phyloP scores from a whole-genome alignment of 2,113 vertebrate species.

The Theristicus caerulescens region DNA sequence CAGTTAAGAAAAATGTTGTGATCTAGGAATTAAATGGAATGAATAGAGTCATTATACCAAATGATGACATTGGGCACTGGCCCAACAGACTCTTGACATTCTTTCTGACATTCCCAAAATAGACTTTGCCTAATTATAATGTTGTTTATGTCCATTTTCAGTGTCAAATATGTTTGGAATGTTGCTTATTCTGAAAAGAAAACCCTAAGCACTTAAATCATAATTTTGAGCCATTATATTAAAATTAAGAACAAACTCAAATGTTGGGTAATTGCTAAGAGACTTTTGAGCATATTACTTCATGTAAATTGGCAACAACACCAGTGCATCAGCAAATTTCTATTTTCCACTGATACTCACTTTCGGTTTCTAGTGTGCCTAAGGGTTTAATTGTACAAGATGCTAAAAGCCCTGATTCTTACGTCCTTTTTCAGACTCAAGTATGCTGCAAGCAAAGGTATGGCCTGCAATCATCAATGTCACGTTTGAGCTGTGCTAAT shows the following conservation, averaged over 20 bases:
- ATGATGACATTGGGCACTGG: not conserved
- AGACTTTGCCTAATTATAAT: slow-evolving; percentile 29
- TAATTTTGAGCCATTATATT: not conserved
- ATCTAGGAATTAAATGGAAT: not conserved
- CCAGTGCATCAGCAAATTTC: not conserved
- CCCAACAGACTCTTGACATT: slow-evolving; percentile 35
- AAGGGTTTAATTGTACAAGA: not conserved
- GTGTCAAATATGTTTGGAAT: slow-evolving; percentile 36
- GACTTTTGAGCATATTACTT: not conserved
- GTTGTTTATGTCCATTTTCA: slow-evolving; percentile 12
- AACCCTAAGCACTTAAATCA: not conserved
- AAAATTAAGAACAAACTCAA: not conserved
- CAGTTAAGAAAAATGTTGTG: not conserved
- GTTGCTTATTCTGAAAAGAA: slow-evolving; percentile 13
- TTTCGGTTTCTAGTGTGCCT: not conserved
- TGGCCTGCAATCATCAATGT: not conserved
- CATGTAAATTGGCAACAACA: not conserved
- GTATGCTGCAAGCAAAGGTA: not conserved
- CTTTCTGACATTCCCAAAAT: slow-evolving; percentile 55
- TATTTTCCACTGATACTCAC: not conserved
- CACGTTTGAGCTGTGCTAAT: not conserved
- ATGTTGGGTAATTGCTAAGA: not conserved
- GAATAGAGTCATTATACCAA: slow-evolving; percentile 10
- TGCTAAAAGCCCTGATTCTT: not conserved
- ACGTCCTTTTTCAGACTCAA: not conserved